Percentiles rank a stretch among this genome's conserved stretches.
phyloP scores from a whole-genome alignment of 53 echinoderm and acorn worm species.

The Zoroaster sp. region DNA sequence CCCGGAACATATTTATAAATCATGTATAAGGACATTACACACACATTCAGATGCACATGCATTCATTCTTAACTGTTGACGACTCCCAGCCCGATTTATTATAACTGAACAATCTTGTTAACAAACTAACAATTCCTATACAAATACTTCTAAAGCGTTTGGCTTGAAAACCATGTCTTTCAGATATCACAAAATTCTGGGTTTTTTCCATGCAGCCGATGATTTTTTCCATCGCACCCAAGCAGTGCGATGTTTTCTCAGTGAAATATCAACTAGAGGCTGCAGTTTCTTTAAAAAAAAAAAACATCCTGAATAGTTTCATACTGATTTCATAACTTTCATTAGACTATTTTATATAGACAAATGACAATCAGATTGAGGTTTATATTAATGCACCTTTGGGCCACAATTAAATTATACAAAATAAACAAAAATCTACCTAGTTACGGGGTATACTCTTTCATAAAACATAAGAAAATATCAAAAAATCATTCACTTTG shows the following conservation, averaged over 20 bases:
- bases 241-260: too few species aligned
- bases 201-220: too few species aligned
- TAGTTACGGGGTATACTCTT: background rate
- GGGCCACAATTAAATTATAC: constrained; percentile 39
- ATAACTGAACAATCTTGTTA: background rate
- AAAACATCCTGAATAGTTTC: background rate
- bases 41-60: background rate
- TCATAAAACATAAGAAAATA: constrained; percentile 37
- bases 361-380: background rate
- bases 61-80: background rate
- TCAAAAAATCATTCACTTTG: background rate
- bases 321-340: background rate
- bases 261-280: too few species aligned
- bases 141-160: background rate
- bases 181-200: too few species aligned
- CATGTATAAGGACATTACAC: too few species aligned
- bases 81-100: background rate
- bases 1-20: too few species aligned
- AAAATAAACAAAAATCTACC: constrained; percentile 10
- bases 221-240: too few species aligned
- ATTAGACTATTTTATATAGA: background rate
- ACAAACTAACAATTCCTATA: background rate
- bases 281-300: background rate
- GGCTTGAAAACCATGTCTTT: too few species aligned
- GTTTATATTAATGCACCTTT: constrained; percentile 16